phyloP scores from a whole-genome alignment of 2,113 vertebrate species.

The Catharus fuscescens region DNA sequence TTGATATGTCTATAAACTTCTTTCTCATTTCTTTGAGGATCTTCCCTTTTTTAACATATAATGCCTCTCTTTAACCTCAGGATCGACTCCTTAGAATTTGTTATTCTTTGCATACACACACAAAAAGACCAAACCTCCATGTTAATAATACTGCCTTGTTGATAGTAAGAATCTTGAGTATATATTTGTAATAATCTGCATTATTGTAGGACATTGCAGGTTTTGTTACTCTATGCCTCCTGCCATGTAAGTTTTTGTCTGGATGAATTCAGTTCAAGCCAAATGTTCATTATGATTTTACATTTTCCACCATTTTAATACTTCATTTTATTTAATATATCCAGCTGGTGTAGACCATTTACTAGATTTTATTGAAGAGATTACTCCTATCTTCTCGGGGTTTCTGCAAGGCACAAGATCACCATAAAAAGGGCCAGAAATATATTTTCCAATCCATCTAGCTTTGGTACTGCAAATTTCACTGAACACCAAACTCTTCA shows the following conservation, averaged over 20 bases:
- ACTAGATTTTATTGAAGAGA: background rate
- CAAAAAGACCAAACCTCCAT: accelerated
- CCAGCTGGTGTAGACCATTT: background rate
- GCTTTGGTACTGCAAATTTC: background rate
- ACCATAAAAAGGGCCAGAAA: background rate
- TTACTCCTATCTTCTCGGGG: background rate
- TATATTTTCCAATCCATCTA: background rate
- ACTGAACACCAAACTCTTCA: background rate
- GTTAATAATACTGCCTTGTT: background rate
- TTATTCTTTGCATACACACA: background rate
- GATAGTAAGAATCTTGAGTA: background rate
- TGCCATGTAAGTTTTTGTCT: background rate
- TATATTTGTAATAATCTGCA: background rate
- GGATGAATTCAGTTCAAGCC: background rate
- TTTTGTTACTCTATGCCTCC: background rate
- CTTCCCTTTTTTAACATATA: background rate
- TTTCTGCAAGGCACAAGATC: background rate
- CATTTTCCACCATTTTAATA: background rate
- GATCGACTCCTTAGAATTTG: background rate
- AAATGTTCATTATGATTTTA: background rate
- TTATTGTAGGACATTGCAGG: background rate
- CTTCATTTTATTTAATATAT: background rate
- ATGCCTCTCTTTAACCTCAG: background rate
- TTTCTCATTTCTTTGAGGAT: background rate
- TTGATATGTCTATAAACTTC: background rate